phyloP scores from a whole-genome alignment of 1,140 invertebrate genomes.

The Oscheius sp. region DNA sequence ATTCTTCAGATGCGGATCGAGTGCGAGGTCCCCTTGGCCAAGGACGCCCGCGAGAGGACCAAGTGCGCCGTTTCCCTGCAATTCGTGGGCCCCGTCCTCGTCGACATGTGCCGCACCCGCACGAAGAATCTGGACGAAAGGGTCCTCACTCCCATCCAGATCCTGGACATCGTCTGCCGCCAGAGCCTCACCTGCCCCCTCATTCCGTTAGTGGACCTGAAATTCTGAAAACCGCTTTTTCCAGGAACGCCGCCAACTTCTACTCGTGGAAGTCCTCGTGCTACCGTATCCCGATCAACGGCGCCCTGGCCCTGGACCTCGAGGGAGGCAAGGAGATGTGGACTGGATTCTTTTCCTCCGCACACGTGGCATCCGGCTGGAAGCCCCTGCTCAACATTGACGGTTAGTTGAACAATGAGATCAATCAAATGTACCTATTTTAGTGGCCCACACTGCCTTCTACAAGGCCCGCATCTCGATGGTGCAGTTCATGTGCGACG shows the following conservation, averaged over 20 bases:
- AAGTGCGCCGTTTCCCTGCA: slow-evolving; percentile 41
- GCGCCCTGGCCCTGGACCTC: slow-evolving; percentile 37
- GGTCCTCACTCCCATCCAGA: slow-evolving; percentile 42
- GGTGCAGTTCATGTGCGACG: slow-evolving; percentile 51
- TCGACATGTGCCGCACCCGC: slow-evolving; percentile 36
- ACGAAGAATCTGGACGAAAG: slow-evolving; percentile 42
- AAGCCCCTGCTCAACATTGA: slow-evolving; percentile 49
- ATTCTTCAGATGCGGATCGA: slow-evolving; percentile 35
- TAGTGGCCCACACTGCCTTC: slow-evolving; percentile 51
- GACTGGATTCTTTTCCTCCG: slow-evolving; percentile 53
- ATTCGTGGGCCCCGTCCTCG: slow-evolving; percentile 39
- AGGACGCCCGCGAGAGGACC: slow-evolving; percentile 31
- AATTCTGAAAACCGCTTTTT: neutral
- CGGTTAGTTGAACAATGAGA: neutral
- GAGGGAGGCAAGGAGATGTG: slow-evolving; percentile 55
- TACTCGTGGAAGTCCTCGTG: slow-evolving; percentile 50
- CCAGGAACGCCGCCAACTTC: slow-evolving; percentile 47
- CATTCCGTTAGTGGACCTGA: neutral
- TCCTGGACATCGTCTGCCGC: slow-evolving; percentile 50
- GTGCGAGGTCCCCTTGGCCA: slow-evolving; percentile 23
- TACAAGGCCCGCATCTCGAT: slow-evolving; percentile 47
- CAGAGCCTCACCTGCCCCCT: slow-evolving; percentile 49
- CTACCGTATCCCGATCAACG: slow-evolving; percentile 45
- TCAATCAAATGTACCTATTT: neutral
- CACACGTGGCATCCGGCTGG: slow-evolving; percentile 45